Evolutionary conservation across 2,888 invertebrate genomes (phyloP), one percentile per base, ranked within the genome.

Genomic region (Elysia crispata): DNA sequence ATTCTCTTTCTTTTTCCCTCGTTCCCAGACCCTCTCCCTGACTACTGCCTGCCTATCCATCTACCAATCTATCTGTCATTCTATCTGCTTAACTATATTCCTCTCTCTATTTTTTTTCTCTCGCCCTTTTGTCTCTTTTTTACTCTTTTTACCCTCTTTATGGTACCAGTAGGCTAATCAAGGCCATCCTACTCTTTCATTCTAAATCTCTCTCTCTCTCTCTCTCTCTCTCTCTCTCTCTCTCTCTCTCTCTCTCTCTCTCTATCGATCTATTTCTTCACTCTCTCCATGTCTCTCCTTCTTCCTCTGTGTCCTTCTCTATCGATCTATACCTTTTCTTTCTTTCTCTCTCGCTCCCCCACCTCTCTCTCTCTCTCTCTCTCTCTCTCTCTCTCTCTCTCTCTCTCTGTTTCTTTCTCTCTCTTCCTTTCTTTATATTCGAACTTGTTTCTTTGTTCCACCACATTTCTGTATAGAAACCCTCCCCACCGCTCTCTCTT

Each of bases 191-290:
- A n/a, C n/a, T n/a, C n/a, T n/a, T n/a, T n/a, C n/a, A n/a, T n/a
- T n/a, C n/a, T n/a, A n/a, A n/a, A n/a, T 64, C 64, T 31, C 18
- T 41, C 76, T 64, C 31, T 62, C 76, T 76, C 6, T 76, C 76
- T 64, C 62, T 62, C 76, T 64, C 41, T 66, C 66, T 41, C n/a
- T 64, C 64, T 64, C 30, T 64, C 64, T 64, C 23, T 64, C 28
- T 64, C 33, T 64, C 31, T 33, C 11, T 31, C 62, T 41, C 41
- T 41, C 41, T 11, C 41, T 41, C 41, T 41, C 41, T 11, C 41
- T 41, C 41, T n/a, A n/a, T n/a, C n/a, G n/a, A n/a, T n/a, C n/a
- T n/a, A n/a, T n/a, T n/a, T n/a, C n/a, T n/a, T 41, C 41, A 6
- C 41, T 11, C 41, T 41, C 41, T 41, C 41, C 11, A 3, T 41